These are phyloP conservation scores for Taeniopygia guttata DNA, from an alignment of 2,797 vertebrate genomes.

Conservation along the genomic window DNA sequence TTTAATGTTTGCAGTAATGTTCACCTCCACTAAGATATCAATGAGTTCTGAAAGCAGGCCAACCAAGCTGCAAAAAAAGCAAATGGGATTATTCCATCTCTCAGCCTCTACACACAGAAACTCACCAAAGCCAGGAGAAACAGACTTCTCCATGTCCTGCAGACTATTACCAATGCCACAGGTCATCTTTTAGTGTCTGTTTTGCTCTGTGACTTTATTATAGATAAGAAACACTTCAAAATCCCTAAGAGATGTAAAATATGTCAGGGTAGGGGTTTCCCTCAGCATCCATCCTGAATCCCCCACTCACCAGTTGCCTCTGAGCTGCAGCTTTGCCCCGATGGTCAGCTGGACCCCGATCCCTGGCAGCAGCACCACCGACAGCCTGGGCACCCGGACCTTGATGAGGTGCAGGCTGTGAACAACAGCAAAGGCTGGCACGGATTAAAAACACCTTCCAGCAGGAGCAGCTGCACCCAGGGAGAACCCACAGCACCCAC, in stretches of 20 bases:
- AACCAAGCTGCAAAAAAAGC: background rate
- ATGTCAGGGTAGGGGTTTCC: rapidly evolving
- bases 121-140: background rate
- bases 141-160: background rate
- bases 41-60: constrained; percentile 20
- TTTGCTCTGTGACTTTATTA: background rate
- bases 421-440: background rate
- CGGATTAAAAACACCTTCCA: background rate
- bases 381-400: background rate
- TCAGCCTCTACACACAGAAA: background rate
- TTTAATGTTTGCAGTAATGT: background rate
- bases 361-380: background rate
- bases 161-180: background rate
- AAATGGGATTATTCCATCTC: background rate
- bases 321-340: background rate
- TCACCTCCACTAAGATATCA: constrained; percentile 12
- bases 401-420: constrained; percentile 34
- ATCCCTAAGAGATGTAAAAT: too few relatives aligned
- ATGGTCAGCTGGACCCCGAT: background rate
- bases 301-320: constrained; percentile 19
- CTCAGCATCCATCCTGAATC: rapidly evolving
- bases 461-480: background rate
- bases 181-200: too few relatives aligned
- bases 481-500: rapidly evolving
- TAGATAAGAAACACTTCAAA: background rate